Conservation (phyloP, 1,140 invertebrate genomes). For the Euwallacea fornicatus region DNA sequence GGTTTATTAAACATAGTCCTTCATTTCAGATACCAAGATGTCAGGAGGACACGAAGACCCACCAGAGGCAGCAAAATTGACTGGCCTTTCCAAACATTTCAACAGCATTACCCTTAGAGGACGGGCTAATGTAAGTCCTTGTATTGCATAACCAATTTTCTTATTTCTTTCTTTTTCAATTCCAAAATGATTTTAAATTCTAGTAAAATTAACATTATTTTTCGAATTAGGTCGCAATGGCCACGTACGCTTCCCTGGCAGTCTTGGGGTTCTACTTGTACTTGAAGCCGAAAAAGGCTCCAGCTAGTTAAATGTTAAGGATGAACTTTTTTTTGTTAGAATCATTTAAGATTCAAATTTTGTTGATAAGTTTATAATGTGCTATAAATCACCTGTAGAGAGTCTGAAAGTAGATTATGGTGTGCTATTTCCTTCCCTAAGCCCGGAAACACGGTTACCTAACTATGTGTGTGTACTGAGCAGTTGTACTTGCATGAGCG, state of each 20-base stretch:
- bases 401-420: too few species aligned
- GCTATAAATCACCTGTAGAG: too few species aligned
- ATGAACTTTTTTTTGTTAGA: too few species aligned
- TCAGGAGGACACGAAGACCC: slow-evolving; percentile 23
- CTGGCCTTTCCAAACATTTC: slow-evolving; percentile 28
- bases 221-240: slow-evolving; percentile 31
- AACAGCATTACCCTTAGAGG: slow-evolving; percentile 32
- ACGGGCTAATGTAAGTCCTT: slow-evolving; percentile 30
- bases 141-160: slow-evolving; percentile 28
- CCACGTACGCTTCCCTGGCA: slow-evolving; percentile 18
- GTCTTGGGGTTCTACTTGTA: slow-evolving; percentile 28
- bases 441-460: too few species aligned
- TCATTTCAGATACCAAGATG: neutral
- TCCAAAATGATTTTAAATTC: neutral
- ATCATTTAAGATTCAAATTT: too few species aligned
- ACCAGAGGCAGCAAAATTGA: slow-evolving; percentile 33
- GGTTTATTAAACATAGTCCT: too few species aligned
- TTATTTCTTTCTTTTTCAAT: neutral
- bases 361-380: too few species aligned
- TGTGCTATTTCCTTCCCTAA: too few species aligned
- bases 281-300: slow-evolving; percentile 23
- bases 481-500: too few species aligned
- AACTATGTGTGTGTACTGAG: too few species aligned
- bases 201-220: slow-evolving; percentile 4
- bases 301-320: neutral